A percentile compares a stretch with the other conserved stretches of the same genome.
Conservation (phyloP, 2,113 vertebrate genomes). For the Grammomys surdaster region DNA sequence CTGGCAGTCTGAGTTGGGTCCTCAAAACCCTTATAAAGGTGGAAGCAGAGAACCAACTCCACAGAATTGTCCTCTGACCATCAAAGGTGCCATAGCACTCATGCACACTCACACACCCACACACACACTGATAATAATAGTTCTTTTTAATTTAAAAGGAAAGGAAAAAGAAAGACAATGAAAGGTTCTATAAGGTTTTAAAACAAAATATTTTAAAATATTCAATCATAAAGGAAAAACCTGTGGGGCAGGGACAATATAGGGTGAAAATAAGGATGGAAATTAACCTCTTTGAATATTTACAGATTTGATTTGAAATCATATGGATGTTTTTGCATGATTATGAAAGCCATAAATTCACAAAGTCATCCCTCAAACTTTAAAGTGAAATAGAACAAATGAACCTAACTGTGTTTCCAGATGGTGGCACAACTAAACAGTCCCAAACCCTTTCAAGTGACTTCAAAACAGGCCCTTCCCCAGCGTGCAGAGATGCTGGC, state of each 20-base stretch:
- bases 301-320: constrained; percentile 20
- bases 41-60: neutral
- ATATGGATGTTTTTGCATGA: neutral
- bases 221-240: neutral
- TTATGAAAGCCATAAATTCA: constrained; percentile 15
- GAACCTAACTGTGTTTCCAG: neutral
- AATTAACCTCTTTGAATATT: neutral
- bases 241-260: neutral
- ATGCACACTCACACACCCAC: too few relatives aligned
- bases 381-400: neutral
- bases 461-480: neutral
- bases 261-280: neutral
- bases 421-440: neutral
- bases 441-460: neutral
- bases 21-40: neutral
- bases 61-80: neutral
- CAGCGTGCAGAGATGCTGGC: accelerated
- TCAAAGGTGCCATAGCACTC: too few relatives aligned
- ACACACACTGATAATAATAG: neutral
- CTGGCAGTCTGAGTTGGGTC: neutral
- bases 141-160: neutral
- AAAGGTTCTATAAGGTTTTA: neutral
- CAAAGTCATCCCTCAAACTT: constrained; percentile 41
- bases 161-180: neutral
- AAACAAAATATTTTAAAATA: constrained; percentile 22